Evolutionary conservation across 2,888 invertebrate species (phyloP).

Genomic region (Hybos culiciformis): DNA sequence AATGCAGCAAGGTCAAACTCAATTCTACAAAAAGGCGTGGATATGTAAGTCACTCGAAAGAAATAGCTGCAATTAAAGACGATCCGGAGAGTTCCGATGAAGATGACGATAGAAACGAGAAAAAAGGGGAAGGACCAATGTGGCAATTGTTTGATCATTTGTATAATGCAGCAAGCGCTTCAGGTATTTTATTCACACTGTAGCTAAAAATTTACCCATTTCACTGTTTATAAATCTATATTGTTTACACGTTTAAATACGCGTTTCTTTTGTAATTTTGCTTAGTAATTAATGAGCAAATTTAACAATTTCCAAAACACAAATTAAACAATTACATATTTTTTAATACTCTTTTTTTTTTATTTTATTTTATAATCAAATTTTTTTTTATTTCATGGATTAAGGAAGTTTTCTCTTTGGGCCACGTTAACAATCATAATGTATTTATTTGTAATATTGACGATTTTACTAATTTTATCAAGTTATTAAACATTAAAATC

Average conservation of each 20-base stretch:
- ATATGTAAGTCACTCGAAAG: conserved; percentile 39
- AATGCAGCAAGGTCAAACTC: conserved; percentile 48
- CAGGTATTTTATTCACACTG: conserved; percentile 23
- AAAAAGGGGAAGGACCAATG: conserved; percentile 58
- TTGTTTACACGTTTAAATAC: neutral
- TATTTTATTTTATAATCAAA: too few relatives aligned
- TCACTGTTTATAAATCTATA: neutral
- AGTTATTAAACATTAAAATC: too few relatives aligned
- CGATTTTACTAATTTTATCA: too few relatives aligned
- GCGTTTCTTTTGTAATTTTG: neutral
- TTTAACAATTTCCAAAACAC: too few relatives aligned
- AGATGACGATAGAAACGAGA: conserved; percentile 45
- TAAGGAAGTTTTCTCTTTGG: too few relatives aligned
- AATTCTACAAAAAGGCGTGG: conserved; percentile 50
- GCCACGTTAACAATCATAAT: too few relatives aligned
- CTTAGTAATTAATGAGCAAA: too few relatives aligned
- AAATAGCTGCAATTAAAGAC: conserved; percentile 39
- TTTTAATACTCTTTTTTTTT: too few relatives aligned
- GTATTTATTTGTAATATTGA: too few relatives aligned
- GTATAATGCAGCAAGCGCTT: conserved; percentile 45
- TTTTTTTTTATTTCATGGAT: too few relatives aligned
- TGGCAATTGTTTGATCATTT: conserved; percentile 86
- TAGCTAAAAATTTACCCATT: neutral
- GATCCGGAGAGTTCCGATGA: conserved; percentile 47
- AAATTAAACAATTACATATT: too few relatives aligned